Base-by-base conservation (phyloP, 2,113 vertebrate genomes). In the Perognathus longimembris region DNA sequence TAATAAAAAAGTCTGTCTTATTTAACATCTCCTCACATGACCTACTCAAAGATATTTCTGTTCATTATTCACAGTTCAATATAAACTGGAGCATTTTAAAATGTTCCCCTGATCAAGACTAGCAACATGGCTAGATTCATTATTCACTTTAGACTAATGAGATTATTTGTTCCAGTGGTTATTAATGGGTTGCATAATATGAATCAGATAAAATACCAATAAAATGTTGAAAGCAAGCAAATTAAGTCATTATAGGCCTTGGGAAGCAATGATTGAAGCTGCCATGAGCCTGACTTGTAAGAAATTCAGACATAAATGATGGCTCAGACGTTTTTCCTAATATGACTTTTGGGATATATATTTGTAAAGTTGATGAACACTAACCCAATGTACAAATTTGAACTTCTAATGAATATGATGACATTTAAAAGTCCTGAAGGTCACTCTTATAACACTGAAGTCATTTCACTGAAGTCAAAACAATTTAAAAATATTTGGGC, bases 131-230 rank as follows among this genome's bases (percentile, higher is more conserved):
- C 54, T 92, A 42, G 0, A 94, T 69, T 94, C 89, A 93, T 95
- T 71, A 94, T 91, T 95, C 89, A 92, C 89, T 88, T 90, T 85
- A 95, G 96, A 64, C 84, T 94, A 96, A 95, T 92, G 96, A 95
- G 78, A 92, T 93, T 97, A 94, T 96, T 73, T 96, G 79, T 97
- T 97, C 92, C 88, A 70, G 90, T 80, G 70, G 73, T 70, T 71
- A 96, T 94, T 97, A 97, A 95, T 85, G 91, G 86, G 90, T 92
- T 88, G 2, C 26, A 97, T 95, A 97, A 97, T 96, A 92, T 96
- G 42, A 91, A 89, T 87, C 95, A 78, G 96, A 95, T 57, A 95
- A 94, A 92, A 88, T 64, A 91, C 40, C 42, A 94, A 85, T 0
- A 93, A n/a, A 92, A 78, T 93, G 87, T 93, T 63, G 3, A 98